Evolutionary conservation across 2,113 vertebrate species (phyloP), one percentile per base, ranked within the genome.

Genomic region (Microtus richardsoni): DNA sequence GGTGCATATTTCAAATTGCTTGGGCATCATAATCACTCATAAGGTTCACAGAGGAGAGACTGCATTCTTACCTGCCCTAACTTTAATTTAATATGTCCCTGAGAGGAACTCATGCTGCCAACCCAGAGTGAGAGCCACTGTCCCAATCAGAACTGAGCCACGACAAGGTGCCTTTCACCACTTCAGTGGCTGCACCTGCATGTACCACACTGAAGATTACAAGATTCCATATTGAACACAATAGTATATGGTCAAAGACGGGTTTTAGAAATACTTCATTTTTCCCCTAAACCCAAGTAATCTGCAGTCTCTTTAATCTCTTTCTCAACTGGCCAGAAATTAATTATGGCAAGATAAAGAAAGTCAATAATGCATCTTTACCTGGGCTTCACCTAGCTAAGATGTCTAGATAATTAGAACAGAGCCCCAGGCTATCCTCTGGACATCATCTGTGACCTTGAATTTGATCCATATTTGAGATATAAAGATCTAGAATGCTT

Each of bases 241-340:
- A 9, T 36, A 6, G 16, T 8, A 12, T 3, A 44, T n/a, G 9
- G 0, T 1, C 28, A 86, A 68, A 85, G 64, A 41, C 0, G 4
- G 9, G 17, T 8, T 74, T 85, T 6, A 68, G 24, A 78, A 73
- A 39, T 12, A 71, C 39, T 77, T 60, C 19, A 26, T 12, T 8
- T 16, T 44, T n/a, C 49, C 36, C 17, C 24, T 3, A 44, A 66
- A 58, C 33, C 49, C 44, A 0, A 62, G 26, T 19, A 66, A 39
- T 71, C 82, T 36, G 39, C 2, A 47, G 10, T 60, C 39, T 73
- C 66, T 94, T 33, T 83, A 26, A 14, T 36, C 39, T 85, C 64
- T 41, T 80, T 88, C n/a, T 64, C 30, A 73, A 33, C 17, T 33
- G 30, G 52, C 66, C 22, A 47, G 58, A 79, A 92, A 68, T 36